A percentile compares a stretch with the other conserved stretches of the same genome.
Conservation (phyloP, 1,140 invertebrate species). For the Drosophila pallidifrons region DNA sequence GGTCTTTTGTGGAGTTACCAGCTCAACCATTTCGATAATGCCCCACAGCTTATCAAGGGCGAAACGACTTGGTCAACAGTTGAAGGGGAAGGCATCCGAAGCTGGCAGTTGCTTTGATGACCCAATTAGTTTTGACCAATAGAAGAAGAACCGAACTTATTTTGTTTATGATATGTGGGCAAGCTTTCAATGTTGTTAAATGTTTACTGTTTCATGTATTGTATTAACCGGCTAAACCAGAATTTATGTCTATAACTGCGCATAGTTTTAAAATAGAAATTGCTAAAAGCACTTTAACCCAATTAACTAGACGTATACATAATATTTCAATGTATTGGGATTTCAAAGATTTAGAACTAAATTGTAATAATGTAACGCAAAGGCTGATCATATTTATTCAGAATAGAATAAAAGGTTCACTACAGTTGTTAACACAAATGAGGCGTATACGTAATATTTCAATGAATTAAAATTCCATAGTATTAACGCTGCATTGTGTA, state of each 20-base stretch:
- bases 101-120: conserved; percentile 56
- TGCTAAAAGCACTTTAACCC: background rate
- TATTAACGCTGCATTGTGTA: too few relatives aligned
- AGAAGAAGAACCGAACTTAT: conserved; percentile 20
- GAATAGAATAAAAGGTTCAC: too few relatives aligned
- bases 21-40: conserved; percentile 63
- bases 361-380: too few relatives aligned
- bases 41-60: conserved; percentile 55
- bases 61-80: conserved; percentile 35
- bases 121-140: conserved; percentile 71
- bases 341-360: too few relatives aligned
- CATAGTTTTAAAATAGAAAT: background rate
- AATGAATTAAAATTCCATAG: background rate
- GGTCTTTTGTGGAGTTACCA: conserved; percentile 31
- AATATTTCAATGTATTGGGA: background rate
- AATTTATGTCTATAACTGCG: background rate
- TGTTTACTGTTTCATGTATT: background rate
- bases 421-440: too few relatives aligned
- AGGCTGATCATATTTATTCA: too few relatives aligned
- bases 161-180: conserved; percentile 4
- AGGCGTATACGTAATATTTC: background rate
- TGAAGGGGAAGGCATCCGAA: background rate
- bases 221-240: background rate
- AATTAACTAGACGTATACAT: background rate
- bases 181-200: background rate